Evolutionary conservation across 1,140 invertebrate species (phyloP).

Genomic region (Hycleus phaleratus): DNA sequence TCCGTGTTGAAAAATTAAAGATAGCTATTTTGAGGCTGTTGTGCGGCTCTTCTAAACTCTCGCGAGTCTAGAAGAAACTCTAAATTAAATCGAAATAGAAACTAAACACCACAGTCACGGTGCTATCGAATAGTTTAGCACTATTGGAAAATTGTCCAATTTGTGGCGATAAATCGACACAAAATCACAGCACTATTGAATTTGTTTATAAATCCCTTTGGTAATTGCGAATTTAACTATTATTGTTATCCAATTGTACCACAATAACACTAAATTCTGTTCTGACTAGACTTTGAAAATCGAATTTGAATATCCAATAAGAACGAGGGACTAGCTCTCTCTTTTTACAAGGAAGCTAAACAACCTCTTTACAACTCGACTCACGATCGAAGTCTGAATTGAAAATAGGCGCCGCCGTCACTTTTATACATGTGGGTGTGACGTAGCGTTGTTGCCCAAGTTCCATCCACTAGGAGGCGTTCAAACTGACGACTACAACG

Average conservation of each 20-base stretch:
- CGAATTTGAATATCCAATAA: not conserved
- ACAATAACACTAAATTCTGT: too few species aligned
- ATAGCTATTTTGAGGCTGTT: constrained; percentile 39
- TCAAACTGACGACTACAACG: too few species aligned
- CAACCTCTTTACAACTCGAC: constrained; percentile 15
- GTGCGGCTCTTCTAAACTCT: constrained; percentile 2
- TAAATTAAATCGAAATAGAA: not conserved
- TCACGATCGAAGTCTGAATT: constrained; percentile 5
- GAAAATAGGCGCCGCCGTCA: not conserved
- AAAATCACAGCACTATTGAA: constrained; percentile 13
- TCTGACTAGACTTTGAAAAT: constrained; percentile 15
- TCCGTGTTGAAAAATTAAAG: constrained; percentile 34
- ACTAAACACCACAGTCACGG: constrained; percentile 1
- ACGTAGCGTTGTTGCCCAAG: constrained; percentile 4
- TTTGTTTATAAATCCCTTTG: constrained; percentile 11
- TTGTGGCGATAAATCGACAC: too few species aligned
- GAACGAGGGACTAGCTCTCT: constrained; percentile 20
- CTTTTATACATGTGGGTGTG: constrained; percentile 15
- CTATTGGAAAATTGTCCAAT: not conserved
- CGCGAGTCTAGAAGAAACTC: constrained; percentile 3
- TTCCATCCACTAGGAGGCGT: too few species aligned
- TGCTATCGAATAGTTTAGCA: not conserved
- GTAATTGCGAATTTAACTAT: constrained; percentile 1
- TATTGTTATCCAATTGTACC: not conserved
- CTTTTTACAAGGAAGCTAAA: constrained; percentile 12